Evolutionary conservation across 2,888 invertebrate genomes (phyloP).

Genomic region (Tridacna crocea): DNA sequence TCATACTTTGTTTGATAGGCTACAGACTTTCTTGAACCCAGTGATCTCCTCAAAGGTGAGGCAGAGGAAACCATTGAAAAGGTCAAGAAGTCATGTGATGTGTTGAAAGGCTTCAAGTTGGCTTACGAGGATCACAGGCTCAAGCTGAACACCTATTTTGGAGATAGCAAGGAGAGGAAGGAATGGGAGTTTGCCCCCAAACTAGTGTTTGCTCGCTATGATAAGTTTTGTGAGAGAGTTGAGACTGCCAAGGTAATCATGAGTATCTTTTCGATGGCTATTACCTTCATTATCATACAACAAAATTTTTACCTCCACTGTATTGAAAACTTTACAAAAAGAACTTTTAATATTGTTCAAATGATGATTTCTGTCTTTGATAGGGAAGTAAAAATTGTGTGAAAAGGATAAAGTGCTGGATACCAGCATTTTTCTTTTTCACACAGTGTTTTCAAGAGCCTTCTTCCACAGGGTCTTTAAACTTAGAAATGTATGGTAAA

Average conservation of each 20-base stretch:
- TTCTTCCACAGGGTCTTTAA: too few relatives aligned
- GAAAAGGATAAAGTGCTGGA: too few relatives aligned
- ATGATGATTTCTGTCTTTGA: too few relatives aligned
- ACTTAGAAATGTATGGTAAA: too few relatives aligned
- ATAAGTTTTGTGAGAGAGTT: slow-evolving; percentile 79
- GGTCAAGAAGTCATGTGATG: slow-evolving; percentile 85
- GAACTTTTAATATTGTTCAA: too few relatives aligned
- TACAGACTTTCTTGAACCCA: slow-evolving; percentile 93
- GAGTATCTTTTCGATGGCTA: slow-evolving; percentile 21
- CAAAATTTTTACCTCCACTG: too few relatives aligned
- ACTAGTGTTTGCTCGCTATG: slow-evolving; percentile 82
- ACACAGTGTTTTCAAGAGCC: too few relatives aligned
- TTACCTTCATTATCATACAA: too few relatives aligned
- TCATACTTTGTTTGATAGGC: slow-evolving; percentile 87
- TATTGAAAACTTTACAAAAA: too few relatives aligned
- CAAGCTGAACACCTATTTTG: slow-evolving; percentile 80
- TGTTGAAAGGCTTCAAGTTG: slow-evolving; percentile 74
- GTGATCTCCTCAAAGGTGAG: slow-evolving; percentile 96
- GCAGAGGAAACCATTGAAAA: slow-evolving; percentile 95
- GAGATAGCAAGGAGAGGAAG: slow-evolving; percentile 69
- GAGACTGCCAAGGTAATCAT: slow-evolving; percentile 76
- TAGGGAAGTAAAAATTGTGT: too few relatives aligned
- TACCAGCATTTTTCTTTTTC: too few relatives aligned
- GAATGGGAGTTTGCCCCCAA: slow-evolving; percentile 83
- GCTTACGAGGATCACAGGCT: slow-evolving; percentile 79